Percentiles rank a stretch among this genome's conserved stretches.
Evolutionary conservation across 92 coral and sea anemone genomes (phyloP).

Genomic region (Umimayanthus chanpuru): DNA sequence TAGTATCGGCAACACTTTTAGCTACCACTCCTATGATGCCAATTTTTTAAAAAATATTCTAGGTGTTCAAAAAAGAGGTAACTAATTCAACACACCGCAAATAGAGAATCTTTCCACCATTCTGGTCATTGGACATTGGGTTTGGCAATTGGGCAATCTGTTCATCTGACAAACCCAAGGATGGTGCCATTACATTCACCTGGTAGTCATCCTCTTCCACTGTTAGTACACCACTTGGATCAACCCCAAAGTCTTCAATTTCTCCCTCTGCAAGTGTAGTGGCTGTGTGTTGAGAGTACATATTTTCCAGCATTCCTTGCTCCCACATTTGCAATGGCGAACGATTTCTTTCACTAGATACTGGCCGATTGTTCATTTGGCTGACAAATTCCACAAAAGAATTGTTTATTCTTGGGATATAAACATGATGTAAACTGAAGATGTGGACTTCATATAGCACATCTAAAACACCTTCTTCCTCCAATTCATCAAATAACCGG

Average conservation of each 20-base stretch:
- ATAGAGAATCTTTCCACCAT: conserved; percentile 57
- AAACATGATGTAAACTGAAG: conserved; percentile 51
- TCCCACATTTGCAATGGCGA: conserved; percentile 85
- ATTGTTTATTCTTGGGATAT: conserved; percentile 54
- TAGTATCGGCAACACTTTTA: too few species aligned
- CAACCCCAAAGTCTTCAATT: conserved; percentile 66
- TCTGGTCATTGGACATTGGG: conserved; percentile 67
- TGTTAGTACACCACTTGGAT: conserved; percentile 63
- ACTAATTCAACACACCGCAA: conserved; percentile 55
- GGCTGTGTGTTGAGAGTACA: conserved; percentile 75
- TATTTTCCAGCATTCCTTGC: conserved; percentile 73
- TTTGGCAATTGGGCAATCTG: conserved; percentile 55
- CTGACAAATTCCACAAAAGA: conserved; percentile 51
- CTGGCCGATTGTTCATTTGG: conserved; percentile 86
- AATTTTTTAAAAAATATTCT: too few species aligned
- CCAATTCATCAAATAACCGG: conserved; percentile 53
- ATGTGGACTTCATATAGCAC: conserved; percentile 47
- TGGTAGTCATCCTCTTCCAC: conserved; percentile 75
- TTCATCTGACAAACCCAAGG: conserved; percentile 51
- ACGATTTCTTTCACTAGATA: conserved; percentile 77
- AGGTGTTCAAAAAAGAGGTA: not conserved
- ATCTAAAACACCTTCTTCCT: conserved; percentile 45
- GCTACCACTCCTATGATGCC: too few species aligned
- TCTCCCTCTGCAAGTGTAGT: conserved; percentile 56
- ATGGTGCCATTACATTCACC: conserved; percentile 61